Percentiles rank a stretch among this genome's conserved stretches.
Conservation (phyloP, 1,140 invertebrate species). For the Drosophila setifemur region DNA sequence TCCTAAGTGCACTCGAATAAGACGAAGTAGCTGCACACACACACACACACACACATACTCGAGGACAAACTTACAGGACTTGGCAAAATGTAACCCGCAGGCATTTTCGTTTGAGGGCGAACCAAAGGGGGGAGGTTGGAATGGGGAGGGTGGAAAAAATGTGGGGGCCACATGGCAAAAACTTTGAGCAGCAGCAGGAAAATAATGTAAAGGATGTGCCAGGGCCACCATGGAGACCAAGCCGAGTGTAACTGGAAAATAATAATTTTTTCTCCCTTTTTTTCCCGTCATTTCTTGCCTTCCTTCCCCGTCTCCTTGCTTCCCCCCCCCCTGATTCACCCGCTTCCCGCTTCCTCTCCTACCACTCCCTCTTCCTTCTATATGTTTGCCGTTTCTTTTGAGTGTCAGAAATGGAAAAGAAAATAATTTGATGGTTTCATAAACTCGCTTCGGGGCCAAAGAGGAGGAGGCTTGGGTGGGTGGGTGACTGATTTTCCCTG, state of each 20-base stretch:
- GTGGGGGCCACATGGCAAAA: slow-evolving; percentile 42
- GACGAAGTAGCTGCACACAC: slow-evolving; percentile 65
- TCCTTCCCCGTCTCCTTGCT: background rate
- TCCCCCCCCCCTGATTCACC: background rate
- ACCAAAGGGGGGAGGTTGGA: background rate
- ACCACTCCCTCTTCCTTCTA: slow-evolving; percentile 18
- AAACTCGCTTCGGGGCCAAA: slow-evolving; percentile 61
- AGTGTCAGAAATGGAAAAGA: slow-evolving; percentile 82
- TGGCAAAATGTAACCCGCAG: slow-evolving; percentile 70
- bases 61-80: slow-evolving; percentile 24
- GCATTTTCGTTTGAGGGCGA: slow-evolving; percentile 44
- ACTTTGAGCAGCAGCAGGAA: slow-evolving; percentile 64
- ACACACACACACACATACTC: slow-evolving; percentile 8
- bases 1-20: slow-evolving; percentile 54
- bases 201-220: slow-evolving; percentile 78
- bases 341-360: background rate
- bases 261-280: slow-evolving; percentile 70
- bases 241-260: slow-evolving; percentile 77
- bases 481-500: background rate
- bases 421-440: slow-evolving; percentile 82
- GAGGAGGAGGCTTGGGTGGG: slow-evolving; percentile 5
- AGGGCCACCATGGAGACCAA: slow-evolving; percentile 66
- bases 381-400: slow-evolving; percentile 77
- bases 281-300: slow-evolving; percentile 28
- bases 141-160: background rate